Percentiles rank a stretch among this genome's conserved stretches.
phyloP scores from a whole-genome alignment of 2,797 vertebrate species.

The Megaceryle alcyon region DNA sequence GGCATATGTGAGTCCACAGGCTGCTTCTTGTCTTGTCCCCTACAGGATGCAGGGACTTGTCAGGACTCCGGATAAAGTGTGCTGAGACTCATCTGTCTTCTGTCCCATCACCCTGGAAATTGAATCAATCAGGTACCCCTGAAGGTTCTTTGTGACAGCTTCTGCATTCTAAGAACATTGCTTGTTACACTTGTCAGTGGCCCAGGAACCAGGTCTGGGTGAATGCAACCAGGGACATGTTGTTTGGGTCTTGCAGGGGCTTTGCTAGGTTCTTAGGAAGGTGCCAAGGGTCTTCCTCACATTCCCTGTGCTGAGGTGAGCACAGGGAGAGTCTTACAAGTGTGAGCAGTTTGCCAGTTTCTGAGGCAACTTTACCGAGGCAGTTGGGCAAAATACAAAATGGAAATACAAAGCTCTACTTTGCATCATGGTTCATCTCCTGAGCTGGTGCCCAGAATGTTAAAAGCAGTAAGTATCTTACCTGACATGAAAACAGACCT shows the following conservation, averaged over 20 bases:
- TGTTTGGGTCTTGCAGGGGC: background rate
- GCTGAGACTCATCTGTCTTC: background rate
- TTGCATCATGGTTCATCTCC: background rate
- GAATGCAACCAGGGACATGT: fast-evolving
- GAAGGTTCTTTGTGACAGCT: background rate
- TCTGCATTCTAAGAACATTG: background rate
- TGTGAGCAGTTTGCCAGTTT: background rate
- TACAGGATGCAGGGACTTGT: background rate
- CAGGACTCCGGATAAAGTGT: background rate
- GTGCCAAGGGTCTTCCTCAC: background rate
- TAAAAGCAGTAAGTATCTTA: background rate
- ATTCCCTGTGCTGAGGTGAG: background rate
- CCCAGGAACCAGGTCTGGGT: background rate
- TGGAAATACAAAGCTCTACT: background rate
- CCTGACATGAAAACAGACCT: background rate
- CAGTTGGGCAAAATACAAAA: background rate
- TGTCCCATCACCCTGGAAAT: background rate
- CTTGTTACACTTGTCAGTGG: background rate
- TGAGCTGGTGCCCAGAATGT: background rate
- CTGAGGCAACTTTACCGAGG: background rate
- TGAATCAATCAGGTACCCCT: fast-evolving
- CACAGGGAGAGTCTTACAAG: background rate
- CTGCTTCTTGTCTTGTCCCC: background rate
- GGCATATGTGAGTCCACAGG: fast-evolving
- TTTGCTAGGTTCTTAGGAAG: background rate